phyloP scores from a whole-genome alignment of 2,113 vertebrate genomes.

The Psammodynastes pulverulentus region DNA sequence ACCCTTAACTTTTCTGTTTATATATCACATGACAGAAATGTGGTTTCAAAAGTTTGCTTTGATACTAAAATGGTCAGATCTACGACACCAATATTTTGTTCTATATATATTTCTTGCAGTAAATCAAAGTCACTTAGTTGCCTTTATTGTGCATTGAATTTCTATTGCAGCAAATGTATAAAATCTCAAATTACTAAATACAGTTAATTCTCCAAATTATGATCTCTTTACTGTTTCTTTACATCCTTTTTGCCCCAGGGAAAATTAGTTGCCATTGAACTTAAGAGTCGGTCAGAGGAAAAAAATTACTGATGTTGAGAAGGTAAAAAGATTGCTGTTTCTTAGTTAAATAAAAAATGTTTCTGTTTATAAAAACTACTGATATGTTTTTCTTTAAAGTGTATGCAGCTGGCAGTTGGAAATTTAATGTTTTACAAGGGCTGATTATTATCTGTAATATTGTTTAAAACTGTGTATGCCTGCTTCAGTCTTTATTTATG shows the following conservation, averaged over 20 bases:
- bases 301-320: not conserved
- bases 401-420: constrained; percentile 12
- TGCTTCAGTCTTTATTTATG: constrained; percentile 53
- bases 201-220: not conserved
- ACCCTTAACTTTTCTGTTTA: not conserved
- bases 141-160: not conserved
- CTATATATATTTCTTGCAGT: not conserved
- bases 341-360: not conserved
- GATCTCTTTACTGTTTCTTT: not conserved
- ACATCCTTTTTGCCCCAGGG: not conserved
- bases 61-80: not conserved
- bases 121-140: not conserved
- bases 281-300: not conserved
- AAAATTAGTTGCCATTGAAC: not conserved
- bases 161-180: not conserved
- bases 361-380: not conserved
- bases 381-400: not conserved
- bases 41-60: not conserved
- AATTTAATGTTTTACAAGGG: constrained; percentile 3
- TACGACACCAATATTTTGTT: not conserved
- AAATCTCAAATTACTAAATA: not conserved
- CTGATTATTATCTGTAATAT: constrained; percentile 22
- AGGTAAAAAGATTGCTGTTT: not conserved
- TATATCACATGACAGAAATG: not conserved
- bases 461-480: constrained; percentile 30